Evolutionary conservation across 2,113 vertebrate genomes (phyloP).

Genomic region (Chrysemys picta): DNA sequence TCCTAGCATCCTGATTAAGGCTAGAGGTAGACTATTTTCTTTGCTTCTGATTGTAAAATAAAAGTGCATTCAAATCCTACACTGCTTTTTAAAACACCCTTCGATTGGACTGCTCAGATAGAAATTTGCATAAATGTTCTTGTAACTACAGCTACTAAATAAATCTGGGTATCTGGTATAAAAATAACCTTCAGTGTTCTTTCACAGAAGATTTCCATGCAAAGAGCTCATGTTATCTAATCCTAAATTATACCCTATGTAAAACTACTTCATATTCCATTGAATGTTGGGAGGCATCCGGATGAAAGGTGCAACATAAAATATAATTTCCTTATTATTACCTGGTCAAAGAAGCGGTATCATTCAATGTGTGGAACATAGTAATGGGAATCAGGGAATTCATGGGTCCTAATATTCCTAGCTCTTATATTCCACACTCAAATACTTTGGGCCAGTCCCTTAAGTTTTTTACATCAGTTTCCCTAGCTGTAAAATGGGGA

Average conservation of each 20-base stretch:
- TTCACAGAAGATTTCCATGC: conserved; percentile 34
- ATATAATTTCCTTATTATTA: conserved; percentile 39
- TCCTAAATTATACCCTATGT: conserved; percentile 62
- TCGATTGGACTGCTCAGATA: neutral
- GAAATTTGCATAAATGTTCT: neutral
- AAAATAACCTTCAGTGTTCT: conserved; percentile 26
- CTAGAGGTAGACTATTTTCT: neutral
- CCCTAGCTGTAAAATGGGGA: accelerated
- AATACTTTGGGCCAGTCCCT: neutral
- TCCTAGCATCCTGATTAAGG: neutral
- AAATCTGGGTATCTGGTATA: neutral
- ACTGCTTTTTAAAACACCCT: neutral
- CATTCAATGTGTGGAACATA: neutral
- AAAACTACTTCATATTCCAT: conserved; percentile 70
- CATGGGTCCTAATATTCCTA: accelerated
- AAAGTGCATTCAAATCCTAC: accelerated
- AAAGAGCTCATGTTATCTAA: conserved; percentile 59
- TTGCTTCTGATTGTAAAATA: neutral
- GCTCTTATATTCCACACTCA: neutral
- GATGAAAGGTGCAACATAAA: conserved; percentile 57
- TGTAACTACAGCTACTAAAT: neutral
- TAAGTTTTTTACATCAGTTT: neutral
- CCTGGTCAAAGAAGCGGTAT: conserved; percentile 38
- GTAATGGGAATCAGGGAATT: neutral
- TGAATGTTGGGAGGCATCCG: conserved; percentile 57